phyloP scores from a whole-genome alignment of 1,140 invertebrate species.

The Oryzaephilus surinamensis region DNA sequence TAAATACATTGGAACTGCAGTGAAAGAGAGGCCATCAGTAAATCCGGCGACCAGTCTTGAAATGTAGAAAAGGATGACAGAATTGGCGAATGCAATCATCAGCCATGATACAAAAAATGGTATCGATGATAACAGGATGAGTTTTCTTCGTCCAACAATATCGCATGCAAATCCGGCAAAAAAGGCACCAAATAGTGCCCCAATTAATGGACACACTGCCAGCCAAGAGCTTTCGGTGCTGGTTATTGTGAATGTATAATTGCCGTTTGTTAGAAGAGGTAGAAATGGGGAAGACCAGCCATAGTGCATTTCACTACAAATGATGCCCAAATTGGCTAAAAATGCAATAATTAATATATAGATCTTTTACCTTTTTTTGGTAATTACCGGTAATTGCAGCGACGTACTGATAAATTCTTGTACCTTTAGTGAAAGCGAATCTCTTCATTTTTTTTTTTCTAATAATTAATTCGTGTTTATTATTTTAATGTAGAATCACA shows the following conservation, averaged over 20 bases:
- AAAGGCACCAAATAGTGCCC: constrained; percentile 40
- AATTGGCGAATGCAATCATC: constrained; percentile 43
- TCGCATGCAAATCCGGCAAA: constrained; percentile 38
- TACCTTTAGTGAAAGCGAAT: neutral
- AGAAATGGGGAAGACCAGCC: constrained; percentile 30
- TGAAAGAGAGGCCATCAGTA: constrained; percentile 51
- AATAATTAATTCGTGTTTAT: neutral
- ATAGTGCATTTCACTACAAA: constrained; percentile 29
- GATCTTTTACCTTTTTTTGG: neutral
- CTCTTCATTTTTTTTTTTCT: neutral
- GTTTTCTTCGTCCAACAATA: constrained; percentile 52
- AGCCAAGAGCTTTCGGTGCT: constrained; percentile 49
- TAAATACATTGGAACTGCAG: constrained; percentile 51
- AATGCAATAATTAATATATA: constrained; percentile 2
- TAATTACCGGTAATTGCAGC: constrained; percentile 20
- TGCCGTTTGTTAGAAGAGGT: constrained; percentile 22
- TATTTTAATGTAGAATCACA: no score
- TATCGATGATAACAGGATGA: constrained; percentile 47
- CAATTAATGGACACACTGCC: constrained; percentile 34
- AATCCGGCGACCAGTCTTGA: constrained; percentile 15
- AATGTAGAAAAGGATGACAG: constrained; percentile 40
- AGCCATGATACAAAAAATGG: constrained; percentile 52
- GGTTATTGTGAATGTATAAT: constrained; percentile 13
- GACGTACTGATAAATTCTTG: constrained; percentile 19
- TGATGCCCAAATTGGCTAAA: constrained; percentile 24